Base-by-base conservation (phyloP, 2,888 invertebrate genomes). In the Synergus japonicus region DNA sequence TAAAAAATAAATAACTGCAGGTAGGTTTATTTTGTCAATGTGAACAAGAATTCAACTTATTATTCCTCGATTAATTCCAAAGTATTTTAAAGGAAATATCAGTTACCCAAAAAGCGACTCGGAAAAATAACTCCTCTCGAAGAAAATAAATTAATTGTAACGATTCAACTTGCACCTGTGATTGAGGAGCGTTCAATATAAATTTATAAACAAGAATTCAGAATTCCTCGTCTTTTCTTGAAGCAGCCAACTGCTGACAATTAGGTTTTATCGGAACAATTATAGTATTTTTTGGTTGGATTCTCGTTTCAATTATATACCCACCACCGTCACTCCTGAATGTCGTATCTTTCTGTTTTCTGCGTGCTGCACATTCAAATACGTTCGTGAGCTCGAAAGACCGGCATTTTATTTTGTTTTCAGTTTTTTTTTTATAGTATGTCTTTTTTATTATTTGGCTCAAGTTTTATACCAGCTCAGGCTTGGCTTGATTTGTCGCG, bases 401-500 rank as follows among this genome's bases (percentile, higher is more conserved):
- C 29, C 22, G 7, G 37, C 22, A 15, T 69, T 37, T 66, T 18
- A 37, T 54, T 54, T 73, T 69, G 22, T 69, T 46, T 46, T 15
- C 46, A 37, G 15, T 46, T 46, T 46, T 49, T 29, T 29, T 29
- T 29, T 7, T 13, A 46, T 18, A 60, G 22, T 63, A 22, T 7
- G 29, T 13, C 22, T 63, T 46, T 67, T 69, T 69, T 67, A 29
- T 69, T 69, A 69, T 49, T 49, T 29, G 46, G 8, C 29, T 49
- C 13, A 29, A 69, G 69, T 69, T 73, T 73, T 54, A 54, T 73
- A 73, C 37, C 15, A 18, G 29, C 22, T 10, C 76, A 81, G 77
- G 82, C 78, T 82, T 83, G 84, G 86, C 88, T 88, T 87, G 90
- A 90, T 90, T 91, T 91, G 90, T 91, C 91, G 90, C 91, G 91